Conservation (phyloP, 2,797 vertebrate genomes). For the Geotrypetes seraphini region DNA sequence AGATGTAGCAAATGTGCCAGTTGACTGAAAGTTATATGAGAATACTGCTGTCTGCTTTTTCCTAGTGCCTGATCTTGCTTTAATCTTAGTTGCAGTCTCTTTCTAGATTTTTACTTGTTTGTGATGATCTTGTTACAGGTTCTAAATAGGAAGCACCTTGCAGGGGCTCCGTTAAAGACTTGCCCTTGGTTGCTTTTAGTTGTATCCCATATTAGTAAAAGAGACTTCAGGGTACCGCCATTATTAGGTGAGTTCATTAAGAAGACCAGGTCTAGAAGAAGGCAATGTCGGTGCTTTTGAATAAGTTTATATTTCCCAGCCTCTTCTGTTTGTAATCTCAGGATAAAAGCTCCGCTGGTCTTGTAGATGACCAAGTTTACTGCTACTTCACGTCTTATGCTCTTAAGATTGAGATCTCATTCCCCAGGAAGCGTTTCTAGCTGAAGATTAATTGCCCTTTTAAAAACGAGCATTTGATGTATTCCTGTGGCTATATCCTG, state of each 20-base stretch:
- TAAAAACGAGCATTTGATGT: constrained; percentile 66
- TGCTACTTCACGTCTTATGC: constrained; percentile 55
- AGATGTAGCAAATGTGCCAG: no score
- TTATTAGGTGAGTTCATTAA: neutral
- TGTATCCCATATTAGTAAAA: neutral
- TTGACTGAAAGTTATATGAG: no score
- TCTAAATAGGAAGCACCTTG: no score
- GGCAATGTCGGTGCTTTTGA: constrained; percentile 49
- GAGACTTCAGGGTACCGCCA: neutral
- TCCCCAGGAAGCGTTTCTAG: constrained; percentile 63
- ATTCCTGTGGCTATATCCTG: constrained; percentile 60
- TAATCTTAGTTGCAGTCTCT: no score
- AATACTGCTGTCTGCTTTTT: no score
- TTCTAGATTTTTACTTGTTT: no score
- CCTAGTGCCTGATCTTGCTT: no score
- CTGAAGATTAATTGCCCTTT: constrained; percentile 65
- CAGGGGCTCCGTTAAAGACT: no score
- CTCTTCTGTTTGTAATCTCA: constrained; percentile 61
- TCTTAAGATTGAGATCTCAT: constrained; percentile 64
- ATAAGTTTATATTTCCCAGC: constrained; percentile 49
- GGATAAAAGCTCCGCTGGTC: constrained; percentile 56
- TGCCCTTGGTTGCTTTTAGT: neutral
- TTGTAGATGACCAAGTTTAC: constrained; percentile 62
- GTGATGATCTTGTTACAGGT: no score
- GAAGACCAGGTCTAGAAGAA: constrained; percentile 33